A percentile compares a stretch with the other conserved stretches of the same genome.
Evolutionary conservation across 2,113 vertebrate genomes (phyloP).

Genomic region (Thunnus thynnus): DNA sequence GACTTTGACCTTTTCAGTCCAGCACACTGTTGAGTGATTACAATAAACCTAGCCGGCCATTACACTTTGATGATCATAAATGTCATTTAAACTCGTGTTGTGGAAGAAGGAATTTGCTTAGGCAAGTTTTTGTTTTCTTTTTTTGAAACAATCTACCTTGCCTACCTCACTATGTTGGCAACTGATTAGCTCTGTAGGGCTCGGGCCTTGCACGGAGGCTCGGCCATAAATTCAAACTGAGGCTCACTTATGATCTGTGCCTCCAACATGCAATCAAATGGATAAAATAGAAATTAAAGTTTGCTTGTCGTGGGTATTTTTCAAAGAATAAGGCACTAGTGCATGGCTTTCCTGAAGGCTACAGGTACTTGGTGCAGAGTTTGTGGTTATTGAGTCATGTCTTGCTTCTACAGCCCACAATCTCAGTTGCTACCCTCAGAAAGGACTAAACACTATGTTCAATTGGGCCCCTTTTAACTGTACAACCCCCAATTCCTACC

Average conservation of each 20-base stretch:
- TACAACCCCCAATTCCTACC: background rate
- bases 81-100: background rate
- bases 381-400: constrained; percentile 6
- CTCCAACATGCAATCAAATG: background rate
- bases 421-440: background rate
- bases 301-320: background rate
- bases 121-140: background rate
- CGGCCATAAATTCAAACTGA: background rate
- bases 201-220: constrained; percentile 1
- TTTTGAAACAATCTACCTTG: background rate
- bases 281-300: background rate
- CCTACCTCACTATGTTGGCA: constrained; percentile 1
- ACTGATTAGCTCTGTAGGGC: background rate
- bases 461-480: background rate
- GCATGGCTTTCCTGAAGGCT: background rate
- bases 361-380: background rate
- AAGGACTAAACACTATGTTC: background rate
- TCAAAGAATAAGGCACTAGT: background rate
- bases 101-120: background rate
- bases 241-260: background rate
- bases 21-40: constrained; percentile 50
- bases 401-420: background rate
- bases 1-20: constrained; percentile 77
- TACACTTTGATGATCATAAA: constrained; percentile 10
- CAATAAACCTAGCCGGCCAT: constrained; percentile 18